These are phyloP conservation scores for Steinernema hermaphroditum DNA, from an alignment of 2,888 invertebrate genomes.

Conservation along the genomic window DNA sequence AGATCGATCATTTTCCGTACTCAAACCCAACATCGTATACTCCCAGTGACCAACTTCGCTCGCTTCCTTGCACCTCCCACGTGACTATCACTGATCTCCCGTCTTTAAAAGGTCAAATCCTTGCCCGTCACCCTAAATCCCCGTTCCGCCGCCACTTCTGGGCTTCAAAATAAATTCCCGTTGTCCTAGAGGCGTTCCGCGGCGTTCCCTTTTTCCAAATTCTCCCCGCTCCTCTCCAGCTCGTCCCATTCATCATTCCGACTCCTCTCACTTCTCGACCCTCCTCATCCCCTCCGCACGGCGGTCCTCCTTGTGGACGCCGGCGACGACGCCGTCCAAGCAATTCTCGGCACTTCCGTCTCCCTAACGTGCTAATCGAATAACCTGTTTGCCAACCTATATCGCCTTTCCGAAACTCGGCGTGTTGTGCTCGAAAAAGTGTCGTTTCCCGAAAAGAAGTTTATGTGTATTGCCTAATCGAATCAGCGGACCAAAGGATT, in stretches of 20 bases:
- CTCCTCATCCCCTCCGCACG: no score
- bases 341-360: neutral
- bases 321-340: no score
- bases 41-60: no score
- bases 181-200: constrained; percentile 13
- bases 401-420: neutral
- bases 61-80: no score
- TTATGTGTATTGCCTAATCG: constrained; percentile 26
- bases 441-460: constrained; percentile 5
- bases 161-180: constrained; percentile 13
- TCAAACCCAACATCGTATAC: no score
- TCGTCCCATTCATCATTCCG: constrained; percentile 16
- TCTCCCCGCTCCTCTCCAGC: neutral
- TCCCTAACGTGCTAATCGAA: constrained; percentile 10
- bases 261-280: neutral
- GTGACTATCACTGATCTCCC: no score
- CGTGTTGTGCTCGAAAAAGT: constrained; percentile 7
- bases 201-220: neutral
- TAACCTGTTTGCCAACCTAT: constrained; percentile 19
- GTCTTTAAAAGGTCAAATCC: neutral
- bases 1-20: no score
- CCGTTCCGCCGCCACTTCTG: neutral
- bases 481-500: neutral
- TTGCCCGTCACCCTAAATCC: neutral
- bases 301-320: no score